Evolutionary conservation across 2,888 invertebrate species (phyloP).

Genomic region (Caenorhabditis virilis): DNA sequence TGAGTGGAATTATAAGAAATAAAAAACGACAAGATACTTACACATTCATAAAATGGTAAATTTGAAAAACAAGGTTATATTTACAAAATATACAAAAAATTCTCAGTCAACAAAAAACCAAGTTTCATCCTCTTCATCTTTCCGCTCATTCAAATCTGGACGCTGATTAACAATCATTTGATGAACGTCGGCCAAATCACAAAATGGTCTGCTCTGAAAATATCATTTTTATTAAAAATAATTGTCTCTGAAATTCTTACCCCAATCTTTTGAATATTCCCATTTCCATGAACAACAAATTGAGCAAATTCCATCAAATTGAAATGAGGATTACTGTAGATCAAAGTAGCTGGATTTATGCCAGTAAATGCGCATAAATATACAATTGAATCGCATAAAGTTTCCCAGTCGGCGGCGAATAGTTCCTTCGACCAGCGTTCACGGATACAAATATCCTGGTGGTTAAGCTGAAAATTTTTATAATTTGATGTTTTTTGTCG

Average conservation of each 20-base stretch:
- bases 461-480: constrained; percentile 11
- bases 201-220: constrained; percentile 24
- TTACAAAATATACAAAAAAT: too few species aligned
- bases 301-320: constrained; percentile 19
- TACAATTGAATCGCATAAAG: constrained; percentile 25
- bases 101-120: constrained; percentile 34
- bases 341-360: constrained; percentile 15
- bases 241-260: not conserved
- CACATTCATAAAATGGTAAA: too few species aligned
- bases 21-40: too few species aligned
- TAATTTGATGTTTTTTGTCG: too few species aligned
- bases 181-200: constrained; percentile 19
- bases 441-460: constrained; percentile 29
- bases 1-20: too few species aligned
- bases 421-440: constrained; percentile 27
- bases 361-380: constrained; percentile 30
- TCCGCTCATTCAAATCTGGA: constrained; percentile 10
- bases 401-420: constrained; percentile 21
- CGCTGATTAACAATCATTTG: constrained; percentile 15
- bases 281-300: constrained; percentile 11
- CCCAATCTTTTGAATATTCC: constrained; percentile 18
- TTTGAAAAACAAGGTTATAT: too few species aligned
- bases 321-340: constrained; percentile 19
- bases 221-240: too few species aligned
- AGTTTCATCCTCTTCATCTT: constrained; percentile 28